phyloP scores from a whole-genome alignment of 2,888 invertebrate species.

The Dasysyrphus tricinctus region DNA sequence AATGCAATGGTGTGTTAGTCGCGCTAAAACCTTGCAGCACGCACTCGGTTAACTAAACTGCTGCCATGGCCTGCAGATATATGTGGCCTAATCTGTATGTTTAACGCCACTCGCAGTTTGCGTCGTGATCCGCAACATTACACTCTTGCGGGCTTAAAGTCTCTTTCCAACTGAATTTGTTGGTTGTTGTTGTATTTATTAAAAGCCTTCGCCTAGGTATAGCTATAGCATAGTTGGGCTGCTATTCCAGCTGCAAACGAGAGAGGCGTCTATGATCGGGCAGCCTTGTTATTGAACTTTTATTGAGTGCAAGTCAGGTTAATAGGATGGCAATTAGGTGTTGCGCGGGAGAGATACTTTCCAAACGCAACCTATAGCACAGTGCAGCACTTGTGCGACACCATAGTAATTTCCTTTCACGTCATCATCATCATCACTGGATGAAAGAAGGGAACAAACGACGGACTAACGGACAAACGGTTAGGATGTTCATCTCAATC shows the following conservation, averaged over 20 bases:
- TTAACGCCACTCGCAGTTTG: conserved; percentile 75
- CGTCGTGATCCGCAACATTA: conserved; percentile 74
- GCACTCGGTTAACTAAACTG: conserved; percentile 71
- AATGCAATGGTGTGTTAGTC: conserved; percentile 22
- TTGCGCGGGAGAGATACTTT: conserved; percentile 72
- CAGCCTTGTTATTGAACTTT: conserved; percentile 75
- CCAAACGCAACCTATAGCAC: conserved; percentile 55
- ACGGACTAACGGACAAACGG: background rate
- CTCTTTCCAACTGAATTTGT: background rate
- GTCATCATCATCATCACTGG: conserved; percentile 59
- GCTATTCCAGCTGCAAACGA: conserved; percentile 17
- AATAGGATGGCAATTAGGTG: conserved; percentile 75
- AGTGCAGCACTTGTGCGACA: conserved; percentile 55
- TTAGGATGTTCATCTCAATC: conserved; percentile 61
- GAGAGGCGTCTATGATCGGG: conserved; percentile 61
- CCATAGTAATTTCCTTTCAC: conserved; percentile 73
- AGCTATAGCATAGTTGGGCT: too few relatives aligned
- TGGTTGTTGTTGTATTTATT: conserved; percentile 10
- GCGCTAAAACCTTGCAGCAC: conserved; percentile 57
- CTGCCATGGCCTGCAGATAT: conserved; percentile 72
- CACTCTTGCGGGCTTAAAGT: conserved; percentile 50
- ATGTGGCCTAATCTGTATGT: conserved; percentile 75
- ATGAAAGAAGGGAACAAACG: background rate
- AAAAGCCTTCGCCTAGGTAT: conserved; percentile 36
- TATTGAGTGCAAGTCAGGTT: conserved; percentile 76